Conservation (phyloP, 2,888 invertebrate species). For the Stomorhina lunata region DNA sequence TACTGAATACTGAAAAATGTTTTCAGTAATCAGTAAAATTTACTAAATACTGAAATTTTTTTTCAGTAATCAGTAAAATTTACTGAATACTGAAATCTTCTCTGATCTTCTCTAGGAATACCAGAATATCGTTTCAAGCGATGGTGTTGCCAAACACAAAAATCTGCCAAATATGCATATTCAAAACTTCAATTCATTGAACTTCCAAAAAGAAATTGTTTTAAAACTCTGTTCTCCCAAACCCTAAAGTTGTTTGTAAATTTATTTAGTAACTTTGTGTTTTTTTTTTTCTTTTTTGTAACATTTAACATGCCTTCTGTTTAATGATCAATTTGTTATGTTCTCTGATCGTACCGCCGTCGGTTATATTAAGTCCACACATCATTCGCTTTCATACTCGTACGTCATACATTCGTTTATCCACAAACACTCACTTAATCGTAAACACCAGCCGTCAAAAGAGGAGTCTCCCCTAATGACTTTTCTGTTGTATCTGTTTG, state of each 20-base stretch:
- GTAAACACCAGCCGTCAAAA: not conserved
- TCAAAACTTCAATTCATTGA: too few species aligned
- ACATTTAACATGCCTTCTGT: conserved; percentile 68
- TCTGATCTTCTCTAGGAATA: too few species aligned
- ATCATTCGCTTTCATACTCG: conserved; percentile 7
- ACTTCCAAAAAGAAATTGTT: not conserved
- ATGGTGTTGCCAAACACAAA: too few species aligned
- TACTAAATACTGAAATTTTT: too few species aligned
- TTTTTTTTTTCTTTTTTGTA: conserved; percentile 45
- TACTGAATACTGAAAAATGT: too few species aligned
- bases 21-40: too few species aligned
- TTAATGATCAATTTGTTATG: conserved; percentile 69
- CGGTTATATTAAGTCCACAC: conserved; percentile 64
- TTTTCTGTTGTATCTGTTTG: conserved; percentile 25
- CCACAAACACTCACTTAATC: not conserved
- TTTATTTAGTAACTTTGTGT: conserved; percentile 54
- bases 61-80: too few species aligned
- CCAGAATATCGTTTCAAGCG: too few species aligned
- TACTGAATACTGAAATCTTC: too few species aligned
- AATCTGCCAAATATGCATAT: too few species aligned
- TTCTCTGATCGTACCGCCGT: conserved; percentile 70
- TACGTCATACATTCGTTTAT: conserved; percentile 49
- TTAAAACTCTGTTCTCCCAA: not conserved
- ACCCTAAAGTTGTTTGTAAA: conserved; percentile 30
- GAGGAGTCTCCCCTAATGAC: conserved; percentile 45